Conservation (phyloP, 1,140 invertebrate species). For the Drosophila pandora region DNA sequence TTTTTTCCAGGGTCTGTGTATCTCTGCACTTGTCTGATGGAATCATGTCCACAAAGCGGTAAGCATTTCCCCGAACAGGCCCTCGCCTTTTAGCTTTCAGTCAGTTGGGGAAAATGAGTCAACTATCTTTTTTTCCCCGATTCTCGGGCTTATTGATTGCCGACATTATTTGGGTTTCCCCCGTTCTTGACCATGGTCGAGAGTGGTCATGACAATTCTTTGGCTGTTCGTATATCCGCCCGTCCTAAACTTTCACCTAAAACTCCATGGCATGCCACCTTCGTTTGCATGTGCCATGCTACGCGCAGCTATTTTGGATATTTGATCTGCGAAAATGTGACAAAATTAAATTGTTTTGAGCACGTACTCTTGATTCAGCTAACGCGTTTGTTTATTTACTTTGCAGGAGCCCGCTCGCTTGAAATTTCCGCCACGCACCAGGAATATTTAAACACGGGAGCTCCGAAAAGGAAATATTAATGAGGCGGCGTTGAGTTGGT, state of each 20-base stretch:
- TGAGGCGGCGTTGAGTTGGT: constrained; percentile 46
- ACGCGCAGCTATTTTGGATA: constrained; percentile 13
- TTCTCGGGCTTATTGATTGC: constrained; percentile 60
- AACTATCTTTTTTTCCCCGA: not conserved
- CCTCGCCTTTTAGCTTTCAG: not conserved
- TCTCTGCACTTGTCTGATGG: constrained; percentile 25
- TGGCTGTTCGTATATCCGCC: constrained; percentile 7
- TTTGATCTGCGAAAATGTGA: not conserved
- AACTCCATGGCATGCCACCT: constrained; percentile 15
- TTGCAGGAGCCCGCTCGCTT: constrained; percentile 44
- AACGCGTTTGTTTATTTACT: constrained; percentile 38
- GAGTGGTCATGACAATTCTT: constrained; percentile 34
- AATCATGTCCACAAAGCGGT: constrained; percentile 41
- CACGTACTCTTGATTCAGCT: constrained; percentile 12
- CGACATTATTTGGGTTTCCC: not conserved
- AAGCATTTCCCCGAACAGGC: not conserved
- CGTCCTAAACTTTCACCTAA: constrained; percentile 42
- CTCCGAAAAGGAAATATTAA: constrained; percentile 54
- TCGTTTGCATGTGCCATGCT: constrained; percentile 50
- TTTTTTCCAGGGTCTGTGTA: not conserved
- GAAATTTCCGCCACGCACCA: constrained; percentile 20
- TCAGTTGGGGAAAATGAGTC: constrained; percentile 11
- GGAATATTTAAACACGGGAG: constrained; percentile 53
- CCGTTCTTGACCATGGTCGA: constrained; percentile 17
- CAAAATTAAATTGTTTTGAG: not conserved